These are phyloP conservation scores for Monochamus alternatus DNA, from an alignment of 2,888 invertebrate genomes.

Conservation along the genomic window DNA sequence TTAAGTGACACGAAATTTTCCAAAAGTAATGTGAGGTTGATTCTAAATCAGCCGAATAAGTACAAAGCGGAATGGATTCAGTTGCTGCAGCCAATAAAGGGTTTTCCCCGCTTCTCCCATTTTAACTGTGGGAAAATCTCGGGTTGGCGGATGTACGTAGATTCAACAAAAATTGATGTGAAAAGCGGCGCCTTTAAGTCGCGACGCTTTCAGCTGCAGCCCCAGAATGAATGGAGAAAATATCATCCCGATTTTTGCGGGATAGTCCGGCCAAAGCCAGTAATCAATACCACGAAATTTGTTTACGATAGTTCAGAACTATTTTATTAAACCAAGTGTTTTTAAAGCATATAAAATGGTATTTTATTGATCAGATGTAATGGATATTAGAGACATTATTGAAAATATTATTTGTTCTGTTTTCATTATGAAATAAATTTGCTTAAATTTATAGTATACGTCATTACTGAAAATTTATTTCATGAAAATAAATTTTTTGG, in stretches of 20 bases:
- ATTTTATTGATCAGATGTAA: too few relatives aligned
- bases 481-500: too few relatives aligned
- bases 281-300: constrained; percentile 7
- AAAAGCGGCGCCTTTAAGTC: constrained; percentile 58
- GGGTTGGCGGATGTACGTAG: constrained; percentile 44
- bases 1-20: constrained; percentile 6
- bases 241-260: constrained; percentile 10
- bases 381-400: too few relatives aligned
- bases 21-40: constrained; percentile 16
- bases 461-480: too few relatives aligned
- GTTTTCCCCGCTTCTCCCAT: constrained; percentile 23
- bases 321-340: too few relatives aligned
- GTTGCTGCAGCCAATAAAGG: constrained; percentile 1
- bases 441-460: too few relatives aligned
- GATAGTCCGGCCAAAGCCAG: constrained; percentile 25
- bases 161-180: constrained; percentile 52
- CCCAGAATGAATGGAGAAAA: constrained; percentile 28
- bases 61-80: constrained; percentile 10
- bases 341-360: too few relatives aligned
- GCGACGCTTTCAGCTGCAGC: constrained; percentile 49
- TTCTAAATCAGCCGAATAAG: constrained; percentile 8
- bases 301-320: background rate
- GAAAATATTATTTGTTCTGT: too few relatives aligned
- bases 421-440: too few relatives aligned
- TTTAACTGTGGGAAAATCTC: constrained; percentile 36